phyloP scores from a whole-genome alignment of 64 coral and sea anemone species.

The Montipora sp. region DNA sequence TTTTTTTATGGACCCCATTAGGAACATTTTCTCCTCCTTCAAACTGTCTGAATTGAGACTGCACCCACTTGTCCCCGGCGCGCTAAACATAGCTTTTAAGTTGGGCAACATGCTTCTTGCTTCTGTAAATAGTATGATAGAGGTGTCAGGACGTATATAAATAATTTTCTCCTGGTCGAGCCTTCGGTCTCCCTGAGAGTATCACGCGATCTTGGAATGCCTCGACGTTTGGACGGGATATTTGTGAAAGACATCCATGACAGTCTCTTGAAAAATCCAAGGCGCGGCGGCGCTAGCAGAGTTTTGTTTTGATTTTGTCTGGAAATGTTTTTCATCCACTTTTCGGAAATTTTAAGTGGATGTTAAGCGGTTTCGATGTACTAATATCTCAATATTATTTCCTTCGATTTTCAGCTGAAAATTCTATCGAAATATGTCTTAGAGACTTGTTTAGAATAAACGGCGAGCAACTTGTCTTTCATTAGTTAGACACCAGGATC shows the following conservation, averaged over 20 bases:
- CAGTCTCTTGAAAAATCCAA: background rate
- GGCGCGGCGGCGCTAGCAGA: background rate
- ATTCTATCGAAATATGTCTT: background rate
- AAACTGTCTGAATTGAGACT: background rate
- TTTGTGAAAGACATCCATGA: background rate
- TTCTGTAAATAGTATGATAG: background rate
- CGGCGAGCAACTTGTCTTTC: too few relatives aligned
- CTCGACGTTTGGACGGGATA: background rate
- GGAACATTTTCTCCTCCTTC: background rate
- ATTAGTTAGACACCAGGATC: too few relatives aligned
- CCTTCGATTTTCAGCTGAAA: background rate
- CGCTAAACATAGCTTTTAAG: background rate
- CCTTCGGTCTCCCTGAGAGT: background rate
- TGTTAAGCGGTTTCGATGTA: background rate
- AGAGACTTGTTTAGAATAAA: background rate
- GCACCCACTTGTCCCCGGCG: background rate
- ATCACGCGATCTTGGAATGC: conserved; percentile 34
- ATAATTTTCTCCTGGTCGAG: conserved; percentile 6
- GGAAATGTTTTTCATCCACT: background rate
- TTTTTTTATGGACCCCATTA: background rate
- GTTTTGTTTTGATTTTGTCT: background rate
- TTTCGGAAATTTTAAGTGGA: background rate
- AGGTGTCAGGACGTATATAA: conserved; percentile 46
- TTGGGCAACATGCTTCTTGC: background rate
- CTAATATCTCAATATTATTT: conserved; percentile 12